Conservation (phyloP, 2,113 vertebrate species). For the Gila orcuttii region DNA sequence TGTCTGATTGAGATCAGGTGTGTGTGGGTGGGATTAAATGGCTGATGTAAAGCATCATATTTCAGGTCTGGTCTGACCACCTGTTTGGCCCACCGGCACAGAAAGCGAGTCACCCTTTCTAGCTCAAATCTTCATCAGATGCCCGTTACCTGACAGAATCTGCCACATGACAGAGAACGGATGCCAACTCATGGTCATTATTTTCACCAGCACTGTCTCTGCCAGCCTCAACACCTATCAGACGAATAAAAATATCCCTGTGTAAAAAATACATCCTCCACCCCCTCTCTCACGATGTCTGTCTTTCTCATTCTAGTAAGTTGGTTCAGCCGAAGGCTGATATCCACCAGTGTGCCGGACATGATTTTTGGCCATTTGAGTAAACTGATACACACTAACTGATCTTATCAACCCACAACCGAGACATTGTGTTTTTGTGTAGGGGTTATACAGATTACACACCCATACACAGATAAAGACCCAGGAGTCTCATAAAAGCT, state of each 20-base stretch:
- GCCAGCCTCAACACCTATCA: slow-evolving; percentile 25
- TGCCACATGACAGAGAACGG: slow-evolving; percentile 19
- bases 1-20: slow-evolving; percentile 58
- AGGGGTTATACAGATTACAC: slow-evolving; percentile 43
- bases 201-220: slow-evolving; percentile 29
- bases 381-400: slow-evolving; percentile 29
- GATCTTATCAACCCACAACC: slow-evolving; percentile 38
- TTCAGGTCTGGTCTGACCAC: slow-evolving; percentile 47
- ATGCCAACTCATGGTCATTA: slow-evolving; percentile 43
- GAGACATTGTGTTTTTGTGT: slow-evolving; percentile 25
- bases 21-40: slow-evolving; percentile 43
- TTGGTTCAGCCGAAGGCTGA: neutral
- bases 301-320: neutral
- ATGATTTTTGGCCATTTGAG: slow-evolving; percentile 25
- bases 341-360: neutral
- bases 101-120: neutral
- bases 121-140: slow-evolving; percentile 33
- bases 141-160: slow-evolving; percentile 43
- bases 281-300: neutral
- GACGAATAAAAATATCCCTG: slow-evolving; percentile 13
- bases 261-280: neutral
- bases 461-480: slow-evolving; percentile 48
- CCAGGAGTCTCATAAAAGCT: slow-evolving; percentile 37
- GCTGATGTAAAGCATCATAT: slow-evolving; percentile 42
- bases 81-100: slow-evolving; percentile 27